Evolutionary conservation across 2,888 invertebrate genomes (phyloP).

Genomic region (Neoaliturus tenellus): DNA sequence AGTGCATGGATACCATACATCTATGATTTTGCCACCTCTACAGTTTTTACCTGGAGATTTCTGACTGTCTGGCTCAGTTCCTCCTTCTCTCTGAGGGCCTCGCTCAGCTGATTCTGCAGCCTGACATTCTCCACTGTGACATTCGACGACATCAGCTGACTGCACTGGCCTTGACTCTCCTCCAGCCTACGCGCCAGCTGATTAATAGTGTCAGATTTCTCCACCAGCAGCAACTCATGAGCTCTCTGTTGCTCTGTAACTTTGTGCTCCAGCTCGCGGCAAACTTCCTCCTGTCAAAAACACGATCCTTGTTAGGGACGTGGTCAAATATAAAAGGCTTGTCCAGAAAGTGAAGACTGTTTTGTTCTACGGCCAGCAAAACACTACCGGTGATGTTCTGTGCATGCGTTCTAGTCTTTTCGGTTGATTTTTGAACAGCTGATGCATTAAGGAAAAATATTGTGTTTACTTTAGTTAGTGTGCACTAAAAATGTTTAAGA

Average conservation of each 20-base stretch:
- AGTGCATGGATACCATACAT: too few relatives aligned
- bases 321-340: too few relatives aligned
- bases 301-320: too few relatives aligned
- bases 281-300: slow-evolving; percentile 61
- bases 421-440: neutral
- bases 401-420: neutral
- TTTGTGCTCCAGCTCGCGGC: slow-evolving; percentile 59
- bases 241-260: slow-evolving; percentile 62
- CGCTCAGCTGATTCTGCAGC: slow-evolving; percentile 60
- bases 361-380: slow-evolving; percentile 2
- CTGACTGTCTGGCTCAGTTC: slow-evolving; percentile 56
- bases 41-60: slow-evolving; percentile 60
- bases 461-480: slow-evolving; percentile 12
- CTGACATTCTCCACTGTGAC: slow-evolving; percentile 38
- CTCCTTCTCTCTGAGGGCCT: slow-evolving; percentile 60
- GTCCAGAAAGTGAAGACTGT: neutral
- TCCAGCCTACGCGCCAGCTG: slow-evolving; percentile 49
- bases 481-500: slow-evolving; percentile 16
- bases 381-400: neutral
- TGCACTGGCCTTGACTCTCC: slow-evolving; percentile 56
- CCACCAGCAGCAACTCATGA: slow-evolving; percentile 60
- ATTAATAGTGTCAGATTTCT: slow-evolving; percentile 62
- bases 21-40: too few relatives aligned
- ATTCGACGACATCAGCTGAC: slow-evolving; percentile 55
- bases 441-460: neutral